phyloP scores from a whole-genome alignment of 2,797 vertebrate species.

The Babyrousa celebensis region DNA sequence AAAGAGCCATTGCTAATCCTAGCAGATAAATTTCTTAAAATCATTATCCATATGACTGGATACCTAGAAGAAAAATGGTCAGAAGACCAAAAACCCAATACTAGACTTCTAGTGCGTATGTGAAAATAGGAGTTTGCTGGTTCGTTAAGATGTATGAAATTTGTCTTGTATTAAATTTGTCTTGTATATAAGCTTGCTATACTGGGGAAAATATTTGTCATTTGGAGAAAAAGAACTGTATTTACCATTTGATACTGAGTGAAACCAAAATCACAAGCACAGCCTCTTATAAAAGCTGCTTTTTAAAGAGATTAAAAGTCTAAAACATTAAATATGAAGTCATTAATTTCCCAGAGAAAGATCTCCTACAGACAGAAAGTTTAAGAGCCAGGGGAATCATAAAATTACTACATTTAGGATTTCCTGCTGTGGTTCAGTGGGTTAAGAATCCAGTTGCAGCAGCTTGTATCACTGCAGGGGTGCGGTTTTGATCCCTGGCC shows the following conservation, averaged over 20 bases:
- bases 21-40: not conserved
- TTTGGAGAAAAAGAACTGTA: constrained; percentile 9
- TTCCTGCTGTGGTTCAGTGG: too few relatives aligned
- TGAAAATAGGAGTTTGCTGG: not conserved
- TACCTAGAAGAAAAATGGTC: not conserved
- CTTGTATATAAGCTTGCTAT: not conserved
- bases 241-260: not conserved
- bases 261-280: not conserved
- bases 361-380: not conserved
- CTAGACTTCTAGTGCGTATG: not conserved
- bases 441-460: too few relatives aligned
- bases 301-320: not conserved
- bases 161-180: not conserved
- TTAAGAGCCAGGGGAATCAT: not conserved
- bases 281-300: not conserved
- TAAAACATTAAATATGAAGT: not conserved
- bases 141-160: not conserved
- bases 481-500: too few relatives aligned
- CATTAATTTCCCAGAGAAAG: not conserved
- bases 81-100: not conserved
- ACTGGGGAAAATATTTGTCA: not conserved
- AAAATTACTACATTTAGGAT: not conserved
- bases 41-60: not conserved
- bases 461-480: too few relatives aligned
- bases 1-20: not conserved